Percentiles rank a stretch among this genome's conserved stretches.
These are phyloP conservation scores for Phlogophora meticulosa DNA, from an alignment of 2,888 invertebrate genomes.

Conservation along the genomic window DNA sequence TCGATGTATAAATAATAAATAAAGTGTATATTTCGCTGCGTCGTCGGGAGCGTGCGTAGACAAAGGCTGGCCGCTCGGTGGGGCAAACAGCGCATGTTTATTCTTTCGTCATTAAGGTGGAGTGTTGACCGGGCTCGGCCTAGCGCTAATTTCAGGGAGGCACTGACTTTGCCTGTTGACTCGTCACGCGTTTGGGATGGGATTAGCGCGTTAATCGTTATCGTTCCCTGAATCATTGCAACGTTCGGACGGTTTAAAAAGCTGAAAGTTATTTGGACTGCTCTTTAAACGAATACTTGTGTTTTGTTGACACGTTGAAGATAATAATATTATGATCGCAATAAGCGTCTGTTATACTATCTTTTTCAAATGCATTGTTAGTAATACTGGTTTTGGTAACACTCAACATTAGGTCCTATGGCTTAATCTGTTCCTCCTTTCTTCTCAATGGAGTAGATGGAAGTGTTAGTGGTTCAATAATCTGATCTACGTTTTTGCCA, in stretches of 20 bases:
- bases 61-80: slow-evolving; percentile 82
- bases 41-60: slow-evolving; percentile 85
- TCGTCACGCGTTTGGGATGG: slow-evolving; percentile 69
- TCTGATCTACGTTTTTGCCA: neutral
- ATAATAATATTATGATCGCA: neutral
- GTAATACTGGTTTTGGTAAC: too few species aligned
- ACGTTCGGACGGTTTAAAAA: slow-evolving; percentile 1
- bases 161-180: slow-evolving; percentile 76
- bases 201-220: slow-evolving; percentile 58
- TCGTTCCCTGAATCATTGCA: slow-evolving; percentile 25
- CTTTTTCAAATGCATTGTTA: neutral
- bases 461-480: neutral
- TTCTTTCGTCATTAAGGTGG: slow-evolving; percentile 88
- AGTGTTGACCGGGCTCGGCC: slow-evolving; percentile 83
- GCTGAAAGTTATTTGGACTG: neutral
- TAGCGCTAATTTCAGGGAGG: slow-evolving; percentile 86
- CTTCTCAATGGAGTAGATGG: neutral
- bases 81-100: slow-evolving; percentile 86
- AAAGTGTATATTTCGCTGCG: slow-evolving; percentile 87
- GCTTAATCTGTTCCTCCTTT: neutral
- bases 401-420: neutral
- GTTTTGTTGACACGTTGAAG: neutral
- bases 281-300: neutral
- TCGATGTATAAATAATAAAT: slow-evolving; percentile 90
- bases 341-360: neutral